Conservation (phyloP, 1,140 invertebrate species). For the Scylla paramamosain region DNA sequence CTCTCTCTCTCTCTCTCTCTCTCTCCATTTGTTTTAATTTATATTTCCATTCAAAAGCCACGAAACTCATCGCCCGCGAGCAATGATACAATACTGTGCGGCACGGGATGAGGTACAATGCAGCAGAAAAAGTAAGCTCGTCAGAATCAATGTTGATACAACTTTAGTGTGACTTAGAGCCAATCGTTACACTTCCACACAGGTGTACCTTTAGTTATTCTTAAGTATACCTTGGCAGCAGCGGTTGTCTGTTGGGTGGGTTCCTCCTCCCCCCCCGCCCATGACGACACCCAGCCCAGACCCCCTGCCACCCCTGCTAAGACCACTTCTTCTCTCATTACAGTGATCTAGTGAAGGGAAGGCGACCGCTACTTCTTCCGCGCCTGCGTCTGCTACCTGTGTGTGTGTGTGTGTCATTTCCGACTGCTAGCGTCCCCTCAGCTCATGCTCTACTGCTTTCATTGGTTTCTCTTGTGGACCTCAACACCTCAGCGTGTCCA, state of each 20-base stretch:
- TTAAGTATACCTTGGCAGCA: not conserved
- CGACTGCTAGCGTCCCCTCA: conserved; percentile 36
- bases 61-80: not conserved
- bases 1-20: conserved; percentile 7
- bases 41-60: not conserved
- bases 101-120: not conserved
- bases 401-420: conserved; percentile 67
- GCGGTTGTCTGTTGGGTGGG: not conserved
- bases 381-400: conserved; percentile 63
- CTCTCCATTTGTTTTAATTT: not conserved
- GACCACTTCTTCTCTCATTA: conserved; percentile 64
- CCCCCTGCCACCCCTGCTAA: conserved; percentile 24
- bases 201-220: not conserved
- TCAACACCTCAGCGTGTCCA: conserved; percentile 12
- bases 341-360: conserved; percentile 71
- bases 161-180: not conserved
- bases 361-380: conserved; percentile 63
- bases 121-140: not conserved
- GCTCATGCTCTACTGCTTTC: not conserved
- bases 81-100: not conserved
- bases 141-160: not conserved
- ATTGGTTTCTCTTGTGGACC: conserved; percentile 24
- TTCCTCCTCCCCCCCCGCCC: not conserved
- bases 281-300: not conserved
- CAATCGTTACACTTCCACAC: not conserved